A percentile compares a stretch with the other conserved stretches of the same genome.
Evolutionary conservation across 2,797 vertebrate species (phyloP).

Genomic region (Epinephelus coioides): DNA sequence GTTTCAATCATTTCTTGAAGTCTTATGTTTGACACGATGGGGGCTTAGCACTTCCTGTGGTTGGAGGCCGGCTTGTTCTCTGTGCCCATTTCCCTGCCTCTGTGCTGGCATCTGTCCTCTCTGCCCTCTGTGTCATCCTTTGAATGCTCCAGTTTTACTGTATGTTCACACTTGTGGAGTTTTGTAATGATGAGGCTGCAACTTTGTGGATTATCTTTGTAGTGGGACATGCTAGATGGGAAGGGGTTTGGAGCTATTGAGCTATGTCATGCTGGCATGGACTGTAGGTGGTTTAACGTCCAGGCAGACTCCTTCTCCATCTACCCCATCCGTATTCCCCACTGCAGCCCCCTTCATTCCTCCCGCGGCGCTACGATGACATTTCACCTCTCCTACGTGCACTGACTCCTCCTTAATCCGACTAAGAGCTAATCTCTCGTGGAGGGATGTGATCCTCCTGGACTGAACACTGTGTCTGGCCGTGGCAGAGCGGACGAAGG

Average conservation of each 20-base stretch:
- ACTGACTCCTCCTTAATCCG: constrained; percentile 76
- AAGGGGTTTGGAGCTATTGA: not conserved
- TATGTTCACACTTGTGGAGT: constrained; percentile 40
- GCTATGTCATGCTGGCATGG: not conserved
- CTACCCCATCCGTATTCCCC: not conserved
- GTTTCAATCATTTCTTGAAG: constrained; percentile 95
- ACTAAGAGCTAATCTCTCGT: constrained; percentile 82
- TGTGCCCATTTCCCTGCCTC: constrained; percentile 61
- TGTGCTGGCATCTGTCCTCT: constrained; percentile 58
- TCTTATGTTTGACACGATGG: constrained; percentile 88
- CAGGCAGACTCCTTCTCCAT: constrained; percentile 16
- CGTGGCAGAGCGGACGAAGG: constrained; percentile 44
- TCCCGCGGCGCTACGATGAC: constrained; percentile 46
- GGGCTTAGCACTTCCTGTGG: constrained; percentile 81
- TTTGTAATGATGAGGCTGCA: constrained; percentile 16
- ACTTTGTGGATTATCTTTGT: constrained; percentile 23
- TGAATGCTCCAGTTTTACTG: constrained; percentile 25
- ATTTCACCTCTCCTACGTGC: constrained; percentile 73
- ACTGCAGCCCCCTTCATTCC: constrained; percentile 11
- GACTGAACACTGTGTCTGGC: constrained; percentile 44
- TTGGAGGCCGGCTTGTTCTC: constrained; percentile 66
- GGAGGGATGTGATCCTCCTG: constrained; percentile 53
- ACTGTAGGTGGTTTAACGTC: constrained; percentile 3
- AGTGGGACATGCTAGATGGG: not conserved
- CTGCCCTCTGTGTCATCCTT: constrained; percentile 41